phyloP scores from a whole-genome alignment of 2,888 invertebrate species.

The Deilephila porcellus region DNA sequence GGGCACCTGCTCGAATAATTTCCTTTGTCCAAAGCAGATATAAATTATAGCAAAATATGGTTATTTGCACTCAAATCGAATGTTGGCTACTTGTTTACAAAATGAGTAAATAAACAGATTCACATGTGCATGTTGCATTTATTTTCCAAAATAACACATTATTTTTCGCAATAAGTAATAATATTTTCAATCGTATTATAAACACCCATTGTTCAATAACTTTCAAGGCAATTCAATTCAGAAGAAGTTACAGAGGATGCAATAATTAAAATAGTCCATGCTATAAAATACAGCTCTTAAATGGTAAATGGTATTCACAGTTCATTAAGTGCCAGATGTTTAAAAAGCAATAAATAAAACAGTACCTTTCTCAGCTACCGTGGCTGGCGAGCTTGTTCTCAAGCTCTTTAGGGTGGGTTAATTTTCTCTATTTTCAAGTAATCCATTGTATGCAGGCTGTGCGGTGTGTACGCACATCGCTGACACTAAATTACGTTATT shows the following conservation, averaged over 20 bases:
- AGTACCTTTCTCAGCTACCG: neutral
- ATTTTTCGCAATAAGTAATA: neutral
- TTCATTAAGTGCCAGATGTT: constrained; percentile 22
- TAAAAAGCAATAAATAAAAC: constrained; percentile 18
- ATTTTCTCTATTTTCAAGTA: constrained; percentile 15
- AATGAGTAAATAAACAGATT: neutral
- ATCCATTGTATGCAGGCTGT: constrained; percentile 2
- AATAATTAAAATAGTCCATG: constrained; percentile 16
- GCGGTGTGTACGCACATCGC: constrained; percentile 21
- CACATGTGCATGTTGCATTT: neutral
- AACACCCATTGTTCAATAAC: constrained; percentile 2
- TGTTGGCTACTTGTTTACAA: constrained; percentile 5
- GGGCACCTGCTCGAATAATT: constrained; percentile 4
- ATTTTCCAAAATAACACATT: neutral
- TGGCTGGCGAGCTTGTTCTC: constrained; percentile 11
- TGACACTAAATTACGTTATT: constrained; percentile 32
- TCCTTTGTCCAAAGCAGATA: constrained; percentile 10
- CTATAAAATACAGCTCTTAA: constrained; percentile 10
- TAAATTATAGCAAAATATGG: constrained; percentile 17
- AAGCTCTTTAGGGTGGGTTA: constrained; percentile 18
- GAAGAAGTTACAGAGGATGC: constrained; percentile 3
- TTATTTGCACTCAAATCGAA: constrained; percentile 3
- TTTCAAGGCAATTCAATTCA: neutral
- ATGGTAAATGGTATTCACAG: constrained; percentile 8
- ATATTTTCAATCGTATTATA: neutral